Evolutionary conservation across 2,113 vertebrate genomes (phyloP), one percentile per base, ranked within the genome.

Genomic region (Sciurus niger): DNA sequence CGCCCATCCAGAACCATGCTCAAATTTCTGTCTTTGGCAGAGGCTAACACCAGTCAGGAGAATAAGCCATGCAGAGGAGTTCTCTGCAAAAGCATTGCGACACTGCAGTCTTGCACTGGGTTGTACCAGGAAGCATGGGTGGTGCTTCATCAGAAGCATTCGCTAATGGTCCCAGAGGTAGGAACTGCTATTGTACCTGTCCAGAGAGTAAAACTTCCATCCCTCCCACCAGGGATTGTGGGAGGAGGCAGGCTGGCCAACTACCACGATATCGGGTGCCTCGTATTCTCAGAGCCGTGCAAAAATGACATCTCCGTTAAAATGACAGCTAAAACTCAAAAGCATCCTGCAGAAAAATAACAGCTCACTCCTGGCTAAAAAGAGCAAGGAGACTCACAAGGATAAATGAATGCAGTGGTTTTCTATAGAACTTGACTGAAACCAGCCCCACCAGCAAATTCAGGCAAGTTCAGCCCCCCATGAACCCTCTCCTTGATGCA

Each of bases 281-380:
- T 76, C 70, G 67, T 34, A 6, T 95, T 97, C 88, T 87, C 76
- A 94, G 0, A 18, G n/a, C 97, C 97, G 34, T 63, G 20, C 16
- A 82, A 55, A 93, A 91, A 58, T 72, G 63, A 86, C 73, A 82
- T 2, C 93, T 94, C 77, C 4, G 32, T 92, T 89, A 72, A 78
- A 79, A 20, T 78, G 28, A 22, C 65, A 84, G 93, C 93, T 84
- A 93, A 82, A 80, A 93, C 68, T 93, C 89, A 97, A 96, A 60
- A 96, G 92, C 96, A 48, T 93, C 80, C 32, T 37, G 63, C 90
- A 84, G 95, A 90, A 82, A 96, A 95, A 97, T 48, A 97, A 95
- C 72, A 96, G 93, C 97, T 90, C 97, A 95, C 60, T 85, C 85
- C 78, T 40, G 94, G 80, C 84, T 97, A 46, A 96, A 95, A 98